Base-by-base conservation (phyloP, 2,888 invertebrate species). In the Ferdinandea cuprea region DNA sequence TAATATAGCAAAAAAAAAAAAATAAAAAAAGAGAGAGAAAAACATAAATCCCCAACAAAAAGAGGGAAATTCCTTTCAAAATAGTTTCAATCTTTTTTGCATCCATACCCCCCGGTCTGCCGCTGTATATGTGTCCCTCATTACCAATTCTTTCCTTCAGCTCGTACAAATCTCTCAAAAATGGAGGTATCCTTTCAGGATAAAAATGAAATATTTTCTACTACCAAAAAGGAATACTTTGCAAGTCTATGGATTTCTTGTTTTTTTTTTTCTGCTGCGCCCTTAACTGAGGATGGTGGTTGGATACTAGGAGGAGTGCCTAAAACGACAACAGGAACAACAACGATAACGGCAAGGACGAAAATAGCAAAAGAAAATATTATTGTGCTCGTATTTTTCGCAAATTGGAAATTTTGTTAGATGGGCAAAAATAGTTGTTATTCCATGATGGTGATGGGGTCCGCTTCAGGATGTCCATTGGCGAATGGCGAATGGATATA, bases 131-230 rank as follows among this genome's bases (percentile, higher is more conserved):
- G 42, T 72, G 65, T 19, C 61, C 72, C 68, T 78, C 78, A 83
- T 83, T 78, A 63, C 73, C 83, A 78, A 83, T 83, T 72, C 68
- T 68, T 83, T 78, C 68, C 78, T 74, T 73, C 63, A 78, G 61
- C 54, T 56, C 25, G 72, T 77, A 77, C 72, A 78, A 78, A 83
- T 78, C 83, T 83, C 78, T 78, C 83, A 68, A 78, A 78, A 72
- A 78, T 72, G 56, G 83, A 83, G 78, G 78, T 78, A 83, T 83
- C 83, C 78, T 83, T 83, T 83, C 78, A 83, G 83, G 83, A 83
- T 72, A 78, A 78, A 83, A 83, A 83, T 78, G 83, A 78, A 83
- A 83, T 83, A 73, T 83, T 83, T 83, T 83, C 83, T 68, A 83
- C 83, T 77, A 72, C 63, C 42, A 81, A 81, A 81, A 81, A 71